Percentiles rank a stretch among this genome's conserved stretches.
Evolutionary conservation across 2,113 vertebrate genomes (phyloP).

Genomic region (Crotalus tigris): DNA sequence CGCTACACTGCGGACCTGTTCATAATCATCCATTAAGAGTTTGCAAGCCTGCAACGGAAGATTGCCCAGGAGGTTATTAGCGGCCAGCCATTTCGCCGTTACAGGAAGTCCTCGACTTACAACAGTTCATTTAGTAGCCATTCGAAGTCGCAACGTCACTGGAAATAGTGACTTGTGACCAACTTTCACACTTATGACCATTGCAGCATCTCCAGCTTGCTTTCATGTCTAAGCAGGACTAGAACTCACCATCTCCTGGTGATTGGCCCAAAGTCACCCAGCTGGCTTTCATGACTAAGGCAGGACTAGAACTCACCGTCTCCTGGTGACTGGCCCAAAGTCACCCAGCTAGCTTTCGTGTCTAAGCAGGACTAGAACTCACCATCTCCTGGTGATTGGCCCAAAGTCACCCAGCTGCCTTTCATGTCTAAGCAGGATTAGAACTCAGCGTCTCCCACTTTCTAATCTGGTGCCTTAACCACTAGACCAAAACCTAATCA

Average conservation of each 20-base stretch:
- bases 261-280: too few relatives aligned
- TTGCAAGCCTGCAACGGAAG: constrained; percentile 82
- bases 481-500: neutral
- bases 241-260: too few relatives aligned
- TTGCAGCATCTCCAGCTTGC: neutral
- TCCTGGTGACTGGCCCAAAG: too few relatives aligned
- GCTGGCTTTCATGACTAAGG: too few relatives aligned
- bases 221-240: too few relatives aligned
- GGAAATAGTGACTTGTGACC: neutral
- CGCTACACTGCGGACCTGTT: constrained; percentile 95
- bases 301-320: too few relatives aligned
- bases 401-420: too few relatives aligned
- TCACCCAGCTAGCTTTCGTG: too few relatives aligned
- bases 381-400: too few relatives aligned
- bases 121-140: neutral
- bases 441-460: too few relatives aligned
- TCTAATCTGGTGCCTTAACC: neutral
- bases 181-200: neutral
- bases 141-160: neutral
- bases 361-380: too few relatives aligned
- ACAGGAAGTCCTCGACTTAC: neutral
- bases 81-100: neutral
- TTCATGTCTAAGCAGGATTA: too few relatives aligned
- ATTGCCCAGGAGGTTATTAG: neutral
- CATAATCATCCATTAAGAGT: constrained; percentile 89